Base-by-base conservation (phyloP, 2,888 invertebrate genomes). In the Calephelis perditalis region DNA sequence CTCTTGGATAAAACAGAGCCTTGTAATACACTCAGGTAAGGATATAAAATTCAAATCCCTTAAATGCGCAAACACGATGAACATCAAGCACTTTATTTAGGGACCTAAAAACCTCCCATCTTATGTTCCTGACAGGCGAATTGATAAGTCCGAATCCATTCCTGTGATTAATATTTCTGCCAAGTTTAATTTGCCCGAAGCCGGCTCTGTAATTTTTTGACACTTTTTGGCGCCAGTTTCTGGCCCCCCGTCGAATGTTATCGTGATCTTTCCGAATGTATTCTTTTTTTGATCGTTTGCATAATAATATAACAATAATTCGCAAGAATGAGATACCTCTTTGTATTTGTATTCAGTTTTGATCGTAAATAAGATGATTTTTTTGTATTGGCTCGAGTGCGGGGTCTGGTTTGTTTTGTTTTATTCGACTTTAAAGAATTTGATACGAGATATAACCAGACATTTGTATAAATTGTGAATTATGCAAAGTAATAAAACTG, bases 211-310 rank as follows among this genome's bases (percentile, higher is more conserved):
- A 63, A 65, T 60, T 70, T 71, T 73, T 73, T 71, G 70, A 66
- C 69, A 70, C 69, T 71, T 71, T 73, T 73, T 68, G 73, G 73
- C 71, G 70, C 67, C 70, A 62, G 62, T 58, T 36, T 64, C 62
- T 58, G 67, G 60, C 65, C 70, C 71, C 73, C 71, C 66, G 71
- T 65, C 63, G 72, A 57, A 60, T 61, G 57, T 70, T 71, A 72
- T 74, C 71, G 63, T 60, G 66, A 71, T 69, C 67, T 60, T 56
- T 60, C 61, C 65, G 61, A 63, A 56, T 62, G 49, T 65, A 44
- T 54, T 63, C 63, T 59, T 66, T 67, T 69, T 65, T 58, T 62
- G 66, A 66, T 66, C 63, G 64, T 68, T 67, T 67, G 67, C 65
- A 70, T 70, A 70, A 68, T 66, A 70, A 67, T 64, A 64, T 60